phyloP scores from a whole-genome alignment of 2,797 vertebrate species.

The Siniperca undulata region DNA sequence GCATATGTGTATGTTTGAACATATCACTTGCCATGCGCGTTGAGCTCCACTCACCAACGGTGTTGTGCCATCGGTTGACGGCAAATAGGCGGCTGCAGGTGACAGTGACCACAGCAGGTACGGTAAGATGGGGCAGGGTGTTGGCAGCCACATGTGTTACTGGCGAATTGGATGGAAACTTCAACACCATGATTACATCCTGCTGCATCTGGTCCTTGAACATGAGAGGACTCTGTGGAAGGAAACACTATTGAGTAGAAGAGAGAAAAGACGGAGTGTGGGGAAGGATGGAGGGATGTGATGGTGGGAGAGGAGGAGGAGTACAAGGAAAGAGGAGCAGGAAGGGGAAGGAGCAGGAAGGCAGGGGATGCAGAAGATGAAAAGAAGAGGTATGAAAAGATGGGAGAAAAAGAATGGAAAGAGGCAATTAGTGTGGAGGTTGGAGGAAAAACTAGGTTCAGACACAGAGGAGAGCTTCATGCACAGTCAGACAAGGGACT shows the following conservation, averaged over 20 bases:
- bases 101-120: slow-evolving; percentile 96
- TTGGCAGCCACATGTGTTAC: slow-evolving; percentile 97
- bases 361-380: slow-evolving; percentile 80
- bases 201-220: slow-evolving; percentile 99
- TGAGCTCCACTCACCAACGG: slow-evolving; percentile 89
- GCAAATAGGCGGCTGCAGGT: slow-evolving; percentile 97
- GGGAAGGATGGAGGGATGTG: slow-evolving; percentile 72
- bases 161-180: slow-evolving; percentile 97
- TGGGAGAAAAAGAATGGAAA: slow-evolving; percentile 67
- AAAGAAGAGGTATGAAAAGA: slow-evolving; percentile 72
- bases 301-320: slow-evolving; percentile 55
- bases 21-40: slow-evolving; percentile 21
- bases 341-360: slow-evolving; percentile 56
- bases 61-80: slow-evolving; percentile 98
- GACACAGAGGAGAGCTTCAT: slow-evolving; percentile 80
- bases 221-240: slow-evolving; percentile 98
- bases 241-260: slow-evolving; percentile 94
- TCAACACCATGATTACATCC: slow-evolving; percentile 99
- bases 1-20: slow-evolving; percentile 37
- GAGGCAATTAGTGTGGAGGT: slow-evolving; percentile 86
- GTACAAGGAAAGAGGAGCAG: slow-evolving; percentile 61
- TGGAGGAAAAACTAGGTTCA: slow-evolving; percentile 82
- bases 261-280: slow-evolving; percentile 82
- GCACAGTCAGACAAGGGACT: slow-evolving; percentile 72
- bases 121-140: slow-evolving; percentile 94